Percentiles rank a stretch among this genome's conserved stretches.
Conservation (phyloP, 1,140 invertebrate species). For the Drosophila aff. region DNA sequence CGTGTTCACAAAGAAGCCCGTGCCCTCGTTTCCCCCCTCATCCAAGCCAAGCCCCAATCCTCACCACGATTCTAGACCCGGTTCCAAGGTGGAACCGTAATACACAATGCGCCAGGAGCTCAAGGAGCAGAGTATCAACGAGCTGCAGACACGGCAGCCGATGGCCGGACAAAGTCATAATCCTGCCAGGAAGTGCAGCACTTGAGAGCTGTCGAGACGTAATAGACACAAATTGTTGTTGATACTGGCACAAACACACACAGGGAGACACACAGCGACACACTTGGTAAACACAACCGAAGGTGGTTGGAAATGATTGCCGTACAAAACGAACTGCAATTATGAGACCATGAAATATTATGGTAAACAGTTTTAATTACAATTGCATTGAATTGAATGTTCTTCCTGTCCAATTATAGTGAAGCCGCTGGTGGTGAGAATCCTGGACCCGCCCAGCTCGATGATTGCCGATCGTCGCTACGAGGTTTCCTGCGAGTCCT, state of each 20-base stretch:
- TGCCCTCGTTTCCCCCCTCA: not conserved
- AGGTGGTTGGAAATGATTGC: constrained; percentile 37
- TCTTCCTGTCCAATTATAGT: constrained; percentile 86
- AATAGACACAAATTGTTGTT: constrained; percentile 68
- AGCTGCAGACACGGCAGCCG: constrained; percentile 47
- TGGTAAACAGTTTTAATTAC: constrained; percentile 55
- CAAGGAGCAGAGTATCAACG: constrained; percentile 45
- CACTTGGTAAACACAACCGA: constrained; percentile 19
- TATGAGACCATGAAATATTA: constrained; percentile 55
- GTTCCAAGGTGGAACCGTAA: constrained; percentile 14
- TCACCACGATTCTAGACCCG: not conserved
- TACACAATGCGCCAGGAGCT: constrained; percentile 33
- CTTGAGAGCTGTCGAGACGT: constrained; percentile 52
- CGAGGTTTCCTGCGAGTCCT: constrained; percentile 92
- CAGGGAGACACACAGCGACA: not conserved
- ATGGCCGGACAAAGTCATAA: constrained; percentile 47
- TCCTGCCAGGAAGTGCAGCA: constrained; percentile 54
- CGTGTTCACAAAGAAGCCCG: constrained; percentile 1
- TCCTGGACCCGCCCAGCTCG: constrained; percentile 87
- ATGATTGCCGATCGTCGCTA: constrained; percentile 91
- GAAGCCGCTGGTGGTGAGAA: constrained; percentile 91
- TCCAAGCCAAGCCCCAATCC: not conserved
- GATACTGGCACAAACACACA: constrained; percentile 27
- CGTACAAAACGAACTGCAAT: constrained; percentile 45
- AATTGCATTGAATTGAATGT: constrained; percentile 59